These are phyloP conservation scores for Labia minor DNA, from an alignment of 2,888 invertebrate genomes.

Conservation along the genomic window DNA sequence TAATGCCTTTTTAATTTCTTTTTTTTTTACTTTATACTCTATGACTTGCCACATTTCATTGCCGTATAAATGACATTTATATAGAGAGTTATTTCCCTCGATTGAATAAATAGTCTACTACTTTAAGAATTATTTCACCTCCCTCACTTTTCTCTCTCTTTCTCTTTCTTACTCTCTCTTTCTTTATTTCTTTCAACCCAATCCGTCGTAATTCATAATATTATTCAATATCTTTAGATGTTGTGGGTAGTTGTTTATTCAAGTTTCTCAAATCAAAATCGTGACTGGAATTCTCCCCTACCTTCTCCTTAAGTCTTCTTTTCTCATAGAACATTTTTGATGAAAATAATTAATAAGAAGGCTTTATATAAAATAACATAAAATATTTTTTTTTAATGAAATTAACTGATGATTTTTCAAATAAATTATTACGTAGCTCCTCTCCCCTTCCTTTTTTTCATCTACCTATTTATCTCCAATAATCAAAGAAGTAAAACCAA, in stretches of 20 bases:
- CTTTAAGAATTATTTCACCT: background rate
- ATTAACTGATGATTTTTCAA: no score
- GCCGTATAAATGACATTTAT: slow-evolving; percentile 1
- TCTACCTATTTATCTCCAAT: no score
- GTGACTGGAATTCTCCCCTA: background rate
- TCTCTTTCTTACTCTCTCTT: background rate
- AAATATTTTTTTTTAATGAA: background rate
- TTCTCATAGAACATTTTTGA: background rate
- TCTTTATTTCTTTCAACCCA: background rate
- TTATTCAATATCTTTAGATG: background rate
- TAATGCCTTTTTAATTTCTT: slow-evolving; percentile 13
- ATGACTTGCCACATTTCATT: slow-evolving; percentile 1
- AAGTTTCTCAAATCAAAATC: slow-evolving; percentile 7
- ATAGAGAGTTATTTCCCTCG: background rate
- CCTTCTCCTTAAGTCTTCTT: no score
- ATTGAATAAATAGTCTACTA: background rate
- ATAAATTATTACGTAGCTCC: no score
- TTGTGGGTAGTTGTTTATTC: slow-evolving; percentile 4
- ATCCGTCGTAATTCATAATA: background rate
- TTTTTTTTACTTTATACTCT: background rate
- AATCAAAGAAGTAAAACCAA: no score
- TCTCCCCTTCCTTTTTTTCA: no score
- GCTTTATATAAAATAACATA: background rate
- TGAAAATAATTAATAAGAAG: background rate
- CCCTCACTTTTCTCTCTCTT: background rate